These are phyloP conservation scores for Labroides dimidiatus DNA, from an alignment of 2,797 vertebrate species.

Conservation along the genomic window DNA sequence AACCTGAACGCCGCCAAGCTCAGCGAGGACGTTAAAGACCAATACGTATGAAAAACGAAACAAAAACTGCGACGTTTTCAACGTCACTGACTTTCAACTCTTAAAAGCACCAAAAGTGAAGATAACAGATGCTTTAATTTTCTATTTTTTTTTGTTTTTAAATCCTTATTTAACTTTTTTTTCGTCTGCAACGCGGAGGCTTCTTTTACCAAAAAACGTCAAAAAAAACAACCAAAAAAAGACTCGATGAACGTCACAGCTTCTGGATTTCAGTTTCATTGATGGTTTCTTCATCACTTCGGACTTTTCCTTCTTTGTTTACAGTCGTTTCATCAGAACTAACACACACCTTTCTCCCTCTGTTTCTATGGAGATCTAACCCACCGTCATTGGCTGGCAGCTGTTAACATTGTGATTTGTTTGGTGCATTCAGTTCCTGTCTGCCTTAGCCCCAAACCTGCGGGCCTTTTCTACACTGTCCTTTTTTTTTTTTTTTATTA, in stretches of 20 bases:
- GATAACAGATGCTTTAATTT: slow-evolving; percentile 66
- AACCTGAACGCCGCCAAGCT: slow-evolving; percentile 85
- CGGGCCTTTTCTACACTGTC: slow-evolving; percentile 69
- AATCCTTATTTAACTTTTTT: slow-evolving; percentile 51
- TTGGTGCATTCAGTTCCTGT: slow-evolving; percentile 42
- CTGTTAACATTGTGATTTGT: slow-evolving; percentile 61
- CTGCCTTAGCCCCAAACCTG: slow-evolving; percentile 64
- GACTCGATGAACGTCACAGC: slow-evolving; percentile 9
- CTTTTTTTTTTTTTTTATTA: slow-evolving; percentile 50
- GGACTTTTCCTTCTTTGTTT: slow-evolving; percentile 54
- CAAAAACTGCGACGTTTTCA: slow-evolving; percentile 43
- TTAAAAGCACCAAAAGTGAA: slow-evolving; percentile 69
- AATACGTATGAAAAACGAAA: slow-evolving; percentile 79
- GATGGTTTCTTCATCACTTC: slow-evolving; percentile 20
- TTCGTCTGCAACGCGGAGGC: slow-evolving; percentile 37
- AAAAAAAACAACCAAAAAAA: neutral
- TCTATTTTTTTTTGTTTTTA: slow-evolving; percentile 40
- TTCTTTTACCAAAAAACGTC: slow-evolving; percentile 31
- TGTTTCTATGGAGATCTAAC: slow-evolving; percentile 8
- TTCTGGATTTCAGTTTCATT: slow-evolving; percentile 29
- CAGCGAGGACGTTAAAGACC: slow-evolving; percentile 86
- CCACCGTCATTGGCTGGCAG: slow-evolving; percentile 72
- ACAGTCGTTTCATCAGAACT: slow-evolving; percentile 38
- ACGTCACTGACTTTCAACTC: slow-evolving; percentile 29
- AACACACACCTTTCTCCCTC: slow-evolving; percentile 13